Base-by-base conservation (phyloP, 2,888 invertebrate genomes). In the Mongoloraphidia duomilia region DNA sequence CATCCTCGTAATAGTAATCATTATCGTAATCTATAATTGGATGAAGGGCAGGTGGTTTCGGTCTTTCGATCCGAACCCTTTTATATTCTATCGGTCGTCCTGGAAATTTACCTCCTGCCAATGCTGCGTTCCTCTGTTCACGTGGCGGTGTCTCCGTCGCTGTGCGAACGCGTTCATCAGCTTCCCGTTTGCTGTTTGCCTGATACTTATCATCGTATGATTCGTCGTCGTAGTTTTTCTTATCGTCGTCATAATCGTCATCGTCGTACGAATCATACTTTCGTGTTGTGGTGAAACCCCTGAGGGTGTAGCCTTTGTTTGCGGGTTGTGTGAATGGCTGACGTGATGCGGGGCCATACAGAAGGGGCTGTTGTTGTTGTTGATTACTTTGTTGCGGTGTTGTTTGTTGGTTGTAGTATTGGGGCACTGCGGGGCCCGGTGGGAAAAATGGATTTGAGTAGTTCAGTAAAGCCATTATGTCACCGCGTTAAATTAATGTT, bases 11-110 rank as follows among this genome's bases (percentile, higher is more conserved):
- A 50, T 80, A 79, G 58, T 80, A 76, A 54, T 72, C 71, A 51
- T 75, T 75, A 57, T 82, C 82, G 59, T 83, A 84, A 63, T 84
- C 84, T 45, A 84, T 70, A 17, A 84, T 78, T 4, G 84, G 82
- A 63, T 84, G 84, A 50, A 84, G 66, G 57, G 81, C 80, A 2
- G 80, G 79, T 61, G 77, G 77, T 12, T 71, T 69, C 5, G 54
- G 53, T 0, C 52, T 72, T 58, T 69, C 79, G 51, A 67, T 70
- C 2, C 72, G 73, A 17, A 69, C 67, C 2, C 73, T 71, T 2
- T 73, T 71, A 53, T 76, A 76, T 41, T 82, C 82, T 58, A 78
- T 75, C 11, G 80, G 81, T 60, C 76, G 82, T 6, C 78, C 78
- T 3, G 80, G 76, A 35, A 79, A 77, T 53, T 76, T 70, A 49